phyloP scores from a whole-genome alignment of 2,888 invertebrate genomes.

The Deilephila elpenor region DNA sequence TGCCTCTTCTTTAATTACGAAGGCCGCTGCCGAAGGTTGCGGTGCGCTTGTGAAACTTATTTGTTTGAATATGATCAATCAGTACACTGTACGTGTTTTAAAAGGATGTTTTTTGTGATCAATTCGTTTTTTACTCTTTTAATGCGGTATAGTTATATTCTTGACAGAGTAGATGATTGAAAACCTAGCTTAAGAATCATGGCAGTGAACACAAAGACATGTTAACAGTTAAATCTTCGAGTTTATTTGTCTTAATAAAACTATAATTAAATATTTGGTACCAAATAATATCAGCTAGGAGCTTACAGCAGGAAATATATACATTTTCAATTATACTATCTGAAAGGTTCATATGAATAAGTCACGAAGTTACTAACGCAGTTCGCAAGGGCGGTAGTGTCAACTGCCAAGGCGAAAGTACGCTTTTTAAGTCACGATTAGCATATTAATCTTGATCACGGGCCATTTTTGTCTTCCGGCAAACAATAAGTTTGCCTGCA shows the following conservation, averaged over 20 bases:
- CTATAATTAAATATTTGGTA: no score
- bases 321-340: not conserved
- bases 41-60: constrained; percentile 42
- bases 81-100: not conserved
- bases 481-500: not conserved
- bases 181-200: no score
- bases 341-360: not conserved
- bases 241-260: no score
- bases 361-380: not conserved
- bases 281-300: no score
- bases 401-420: constrained; percentile 29
- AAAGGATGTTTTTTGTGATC: no score
- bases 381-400: constrained; percentile 10
- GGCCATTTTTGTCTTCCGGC: not conserved
- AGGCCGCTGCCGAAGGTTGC: constrained; percentile 71
- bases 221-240: no score
- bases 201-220: no score
- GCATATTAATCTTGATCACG: constrained; percentile 34
- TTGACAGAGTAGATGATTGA: no score
- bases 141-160: no score
- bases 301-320: not conserved
- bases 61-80: constrained; percentile 30
- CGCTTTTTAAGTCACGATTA: constrained; percentile 28
- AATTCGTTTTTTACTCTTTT: no score
- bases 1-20: constrained; percentile 81